Conservation (phyloP, 1,140 invertebrate genomes). For the Ceratitis capitata region DNA sequence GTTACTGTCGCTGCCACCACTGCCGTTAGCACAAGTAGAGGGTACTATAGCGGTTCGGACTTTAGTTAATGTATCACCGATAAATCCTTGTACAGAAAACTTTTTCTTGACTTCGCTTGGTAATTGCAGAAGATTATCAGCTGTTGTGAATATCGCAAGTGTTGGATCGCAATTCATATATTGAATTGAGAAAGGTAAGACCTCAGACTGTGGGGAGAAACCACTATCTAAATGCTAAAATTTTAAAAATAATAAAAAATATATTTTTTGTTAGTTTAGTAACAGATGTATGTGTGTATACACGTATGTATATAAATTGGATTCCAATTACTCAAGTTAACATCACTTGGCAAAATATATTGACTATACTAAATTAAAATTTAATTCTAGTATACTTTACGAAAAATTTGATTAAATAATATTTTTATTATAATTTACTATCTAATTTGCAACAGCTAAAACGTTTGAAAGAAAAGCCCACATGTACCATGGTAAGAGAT, state of each 20-base stretch:
- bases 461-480: not conserved
- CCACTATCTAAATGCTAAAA: constrained; percentile 50
- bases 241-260: constrained; percentile 33
- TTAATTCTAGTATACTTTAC: no score
- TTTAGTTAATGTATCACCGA: constrained; percentile 47
- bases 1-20: not conserved
- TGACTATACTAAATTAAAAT: no score
- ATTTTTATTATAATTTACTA: not conserved
- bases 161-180: constrained; percentile 50
- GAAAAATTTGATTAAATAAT: no score
- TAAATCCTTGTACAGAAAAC: constrained; percentile 43
- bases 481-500: not conserved
- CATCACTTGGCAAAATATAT: no score
- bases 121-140: constrained; percentile 45
- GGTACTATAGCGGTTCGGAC: constrained; percentile 45
- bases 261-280: not conserved
- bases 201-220: constrained; percentile 49
- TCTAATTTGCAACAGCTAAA: not conserved
- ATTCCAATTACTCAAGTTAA: no score
- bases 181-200: constrained; percentile 47
- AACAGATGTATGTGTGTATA: no score
- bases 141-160: constrained; percentile 50
- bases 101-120: constrained; percentile 48
- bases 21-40: constrained; percentile 19
- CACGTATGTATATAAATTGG: no score